A percentile compares a stretch with the other conserved stretches of the same genome.
Evolutionary conservation across 2,797 vertebrate genomes (phyloP).

Genomic region (Alcedo atthis): DNA sequence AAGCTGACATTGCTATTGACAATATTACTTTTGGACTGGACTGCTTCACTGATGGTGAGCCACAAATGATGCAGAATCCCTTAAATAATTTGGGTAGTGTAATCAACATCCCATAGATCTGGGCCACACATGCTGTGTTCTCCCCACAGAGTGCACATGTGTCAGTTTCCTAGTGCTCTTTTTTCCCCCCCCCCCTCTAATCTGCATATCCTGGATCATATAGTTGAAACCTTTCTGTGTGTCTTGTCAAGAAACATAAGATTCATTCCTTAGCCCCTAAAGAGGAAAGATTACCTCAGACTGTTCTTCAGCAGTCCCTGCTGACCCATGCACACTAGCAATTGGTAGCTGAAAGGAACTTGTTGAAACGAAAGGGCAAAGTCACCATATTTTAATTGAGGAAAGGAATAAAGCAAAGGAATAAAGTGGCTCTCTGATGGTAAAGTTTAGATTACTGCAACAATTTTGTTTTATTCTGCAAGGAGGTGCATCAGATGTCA

Average conservation of each 20-base stretch:
- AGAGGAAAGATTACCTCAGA: conserved; percentile 15
- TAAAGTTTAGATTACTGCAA: neutral
- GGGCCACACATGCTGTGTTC: accelerated
- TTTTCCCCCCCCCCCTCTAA: neutral
- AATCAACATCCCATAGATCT: neutral
- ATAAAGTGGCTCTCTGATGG: neutral
- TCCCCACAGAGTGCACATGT: neutral
- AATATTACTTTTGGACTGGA: conserved; percentile 84
- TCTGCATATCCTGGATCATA: neutral
- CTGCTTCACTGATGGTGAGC: conserved; percentile 85
- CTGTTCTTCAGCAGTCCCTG: neutral
- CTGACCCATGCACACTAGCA: neutral
- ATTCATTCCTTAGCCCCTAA: neutral
- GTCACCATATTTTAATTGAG: neutral
- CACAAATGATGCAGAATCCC: neutral
- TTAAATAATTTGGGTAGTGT: neutral
- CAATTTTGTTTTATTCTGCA: neutral
- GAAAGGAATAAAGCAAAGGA: neutral
- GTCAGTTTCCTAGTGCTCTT: neutral
- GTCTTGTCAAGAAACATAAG: neutral
- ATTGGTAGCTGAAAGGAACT: neutral
- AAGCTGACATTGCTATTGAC: conserved; percentile 87
- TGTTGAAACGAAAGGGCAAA: conserved; percentile 20
- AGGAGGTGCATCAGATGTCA: neutral
- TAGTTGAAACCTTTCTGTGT: neutral